Conservation (phyloP, 2,888 invertebrate species). For the Parnassius smintheus region DNA sequence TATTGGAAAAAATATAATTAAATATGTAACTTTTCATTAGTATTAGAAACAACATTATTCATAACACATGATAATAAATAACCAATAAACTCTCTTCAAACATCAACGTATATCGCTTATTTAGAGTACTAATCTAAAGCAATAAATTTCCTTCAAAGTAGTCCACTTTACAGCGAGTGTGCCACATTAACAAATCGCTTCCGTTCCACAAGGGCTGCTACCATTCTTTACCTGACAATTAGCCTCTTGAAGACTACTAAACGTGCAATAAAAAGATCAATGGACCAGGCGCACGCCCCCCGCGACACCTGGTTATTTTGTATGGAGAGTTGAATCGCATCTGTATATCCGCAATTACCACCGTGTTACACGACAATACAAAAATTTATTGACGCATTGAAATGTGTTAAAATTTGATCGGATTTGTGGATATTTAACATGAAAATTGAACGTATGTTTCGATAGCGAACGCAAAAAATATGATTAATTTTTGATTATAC, state of each 20-base stretch:
- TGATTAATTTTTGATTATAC: too few relatives aligned
- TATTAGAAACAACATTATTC: too few relatives aligned
- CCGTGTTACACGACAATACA: constrained; percentile 5
- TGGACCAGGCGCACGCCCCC: constrained; percentile 34
- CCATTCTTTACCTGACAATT: constrained; percentile 43
- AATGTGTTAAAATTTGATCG: not conserved
- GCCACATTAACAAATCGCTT: constrained; percentile 26
- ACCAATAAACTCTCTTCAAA: too few relatives aligned
- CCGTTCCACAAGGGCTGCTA: constrained; percentile 34
- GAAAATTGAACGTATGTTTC: too few relatives aligned
- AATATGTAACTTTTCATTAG: too few relatives aligned
- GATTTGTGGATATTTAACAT: too few relatives aligned
- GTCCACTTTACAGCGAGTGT: constrained; percentile 26
- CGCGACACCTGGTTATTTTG: constrained; percentile 40
- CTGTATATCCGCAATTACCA: constrained; percentile 17
- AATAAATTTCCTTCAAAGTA: constrained; percentile 21
- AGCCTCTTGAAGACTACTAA: constrained; percentile 41
- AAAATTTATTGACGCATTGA: constrained; percentile 17
- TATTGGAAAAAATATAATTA: not conserved
- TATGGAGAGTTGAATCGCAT: constrained; percentile 2
- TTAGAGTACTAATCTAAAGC: not conserved
- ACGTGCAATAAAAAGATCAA: constrained; percentile 44
- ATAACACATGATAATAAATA: too few relatives aligned
- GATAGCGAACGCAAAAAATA: too few relatives aligned
- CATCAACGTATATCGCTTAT: too few relatives aligned